Evolutionary conservation across 2,113 vertebrate species (phyloP).

Genomic region (Aleadryas rufinucha): DNA sequence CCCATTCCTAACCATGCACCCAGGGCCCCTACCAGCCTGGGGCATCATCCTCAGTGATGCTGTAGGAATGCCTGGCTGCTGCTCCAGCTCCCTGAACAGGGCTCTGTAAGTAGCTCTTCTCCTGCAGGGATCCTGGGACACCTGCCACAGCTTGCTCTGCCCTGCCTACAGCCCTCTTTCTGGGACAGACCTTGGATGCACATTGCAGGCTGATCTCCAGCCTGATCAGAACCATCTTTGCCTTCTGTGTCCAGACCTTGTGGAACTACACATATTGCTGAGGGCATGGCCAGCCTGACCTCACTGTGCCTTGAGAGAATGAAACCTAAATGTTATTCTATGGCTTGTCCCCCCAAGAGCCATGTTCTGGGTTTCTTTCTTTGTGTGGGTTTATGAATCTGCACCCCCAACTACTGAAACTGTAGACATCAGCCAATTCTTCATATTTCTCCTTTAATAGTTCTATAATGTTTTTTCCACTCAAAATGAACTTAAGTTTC

Average conservation of each 20-base stretch:
- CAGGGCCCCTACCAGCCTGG: not conserved
- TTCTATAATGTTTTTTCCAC: no score
- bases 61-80: not conserved
- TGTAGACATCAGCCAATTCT: no score
- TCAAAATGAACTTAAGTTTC: not conserved
- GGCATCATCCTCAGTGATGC: not conserved
- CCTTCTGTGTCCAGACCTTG: not conserved
- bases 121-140: not conserved
- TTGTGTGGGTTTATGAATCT: not conserved
- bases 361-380: not conserved
- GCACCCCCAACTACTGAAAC: not conserved
- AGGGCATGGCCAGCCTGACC: not conserved
- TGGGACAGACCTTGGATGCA: not conserved
- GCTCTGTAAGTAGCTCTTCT: not conserved
- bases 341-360: accelerated
- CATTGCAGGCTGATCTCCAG: not conserved
- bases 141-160: not conserved
- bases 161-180: not conserved
- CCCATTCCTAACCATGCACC: accelerated
- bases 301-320: not conserved
- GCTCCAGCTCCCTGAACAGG: not conserved
- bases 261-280: accelerated
- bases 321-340: not conserved
- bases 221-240: not conserved
- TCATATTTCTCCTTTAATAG: no score